phyloP scores from a whole-genome alignment of 2,888 invertebrate genomes.

The Lamellibrachia columna region DNA sequence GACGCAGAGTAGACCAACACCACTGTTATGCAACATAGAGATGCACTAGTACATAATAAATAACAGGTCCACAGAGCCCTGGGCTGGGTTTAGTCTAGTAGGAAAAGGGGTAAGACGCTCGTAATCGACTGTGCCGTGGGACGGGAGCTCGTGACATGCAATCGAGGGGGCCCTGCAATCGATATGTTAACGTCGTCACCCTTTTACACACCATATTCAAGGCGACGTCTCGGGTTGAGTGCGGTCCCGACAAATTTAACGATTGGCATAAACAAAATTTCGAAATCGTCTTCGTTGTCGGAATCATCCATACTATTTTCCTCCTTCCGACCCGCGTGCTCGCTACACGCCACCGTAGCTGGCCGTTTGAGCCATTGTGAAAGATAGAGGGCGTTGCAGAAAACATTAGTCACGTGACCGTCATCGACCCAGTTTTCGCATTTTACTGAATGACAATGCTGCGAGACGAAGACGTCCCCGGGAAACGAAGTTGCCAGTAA shows the following conservation, averaged over 20 bases:
- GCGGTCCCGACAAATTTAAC: neutral
- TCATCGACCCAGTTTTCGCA: neutral
- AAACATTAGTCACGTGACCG: neutral
- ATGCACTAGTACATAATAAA: neutral
- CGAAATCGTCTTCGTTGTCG: slow-evolving; percentile 16
- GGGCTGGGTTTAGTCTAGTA: neutral
- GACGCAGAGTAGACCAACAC: neutral
- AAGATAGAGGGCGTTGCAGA: slow-evolving; percentile 11
- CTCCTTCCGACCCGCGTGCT: slow-evolving; percentile 1
- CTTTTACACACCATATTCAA: neutral
- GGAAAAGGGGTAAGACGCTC: neutral
- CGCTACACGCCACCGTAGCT: neutral
- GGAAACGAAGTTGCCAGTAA: neutral
- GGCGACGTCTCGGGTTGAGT: slow-evolving; percentile 9
- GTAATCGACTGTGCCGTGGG: neutral
- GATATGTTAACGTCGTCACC: neutral
- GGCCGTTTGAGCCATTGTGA: slow-evolving; percentile 6
- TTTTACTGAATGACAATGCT: neutral
- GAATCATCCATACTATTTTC: slow-evolving; percentile 9
- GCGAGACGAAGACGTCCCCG: neutral
- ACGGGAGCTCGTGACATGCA: neutral
- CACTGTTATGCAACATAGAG: neutral
- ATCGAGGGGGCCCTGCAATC: neutral
- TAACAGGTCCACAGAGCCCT: neutral
- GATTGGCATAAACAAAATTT: neutral